Evolutionary conservation across 2,888 invertebrate genomes (phyloP).

Genomic region (Harpalus rubripes): DNA sequence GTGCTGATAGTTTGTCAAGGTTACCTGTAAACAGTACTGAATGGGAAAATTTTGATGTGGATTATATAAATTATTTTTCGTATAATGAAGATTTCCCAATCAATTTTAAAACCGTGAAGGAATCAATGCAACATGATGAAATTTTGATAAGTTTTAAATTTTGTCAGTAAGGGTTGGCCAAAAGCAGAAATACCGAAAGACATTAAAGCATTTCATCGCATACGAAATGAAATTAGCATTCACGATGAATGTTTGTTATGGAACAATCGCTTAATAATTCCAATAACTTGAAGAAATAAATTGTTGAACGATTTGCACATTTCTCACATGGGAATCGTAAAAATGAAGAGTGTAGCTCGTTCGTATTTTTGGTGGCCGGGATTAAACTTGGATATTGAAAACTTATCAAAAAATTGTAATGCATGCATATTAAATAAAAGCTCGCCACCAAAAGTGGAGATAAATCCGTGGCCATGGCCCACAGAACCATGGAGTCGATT

Average conservation of each 20-base stretch:
- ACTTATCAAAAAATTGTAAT: slow-evolving; percentile 53
- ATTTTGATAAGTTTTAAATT: slow-evolving; percentile 14
- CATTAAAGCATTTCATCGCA: not conserved
- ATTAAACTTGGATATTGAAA: slow-evolving; percentile 65
- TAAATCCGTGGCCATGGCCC: slow-evolving; percentile 68
- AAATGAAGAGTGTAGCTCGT: slow-evolving; percentile 67
- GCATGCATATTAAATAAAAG: slow-evolving; percentile 60
- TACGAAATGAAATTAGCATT: slow-evolving; percentile 1
- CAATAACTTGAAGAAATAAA: not conserved
- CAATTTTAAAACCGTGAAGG: not conserved
- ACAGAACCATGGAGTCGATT: slow-evolving; percentile 69
- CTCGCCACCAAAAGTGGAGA: slow-evolving; percentile 59
- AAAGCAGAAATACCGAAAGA: slow-evolving; percentile 5
- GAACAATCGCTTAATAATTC: slow-evolving; percentile 15
- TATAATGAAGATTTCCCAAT: slow-evolving; percentile 6
- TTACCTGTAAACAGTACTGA: slow-evolving; percentile 16
- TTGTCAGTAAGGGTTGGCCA: slow-evolving; percentile 15
- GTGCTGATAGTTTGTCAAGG: slow-evolving; percentile 68
- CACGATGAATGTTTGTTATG: slow-evolving; percentile 27
- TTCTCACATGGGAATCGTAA: slow-evolving; percentile 65
- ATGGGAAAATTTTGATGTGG: not conserved
- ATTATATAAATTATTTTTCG: slow-evolving; percentile 10
- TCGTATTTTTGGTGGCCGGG: slow-evolving; percentile 68
- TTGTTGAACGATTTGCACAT: slow-evolving; percentile 66
- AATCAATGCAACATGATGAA: slow-evolving; percentile 8